Base-by-base conservation (phyloP, 2,113 vertebrate genomes). In the Tragulus kanchil region DNA sequence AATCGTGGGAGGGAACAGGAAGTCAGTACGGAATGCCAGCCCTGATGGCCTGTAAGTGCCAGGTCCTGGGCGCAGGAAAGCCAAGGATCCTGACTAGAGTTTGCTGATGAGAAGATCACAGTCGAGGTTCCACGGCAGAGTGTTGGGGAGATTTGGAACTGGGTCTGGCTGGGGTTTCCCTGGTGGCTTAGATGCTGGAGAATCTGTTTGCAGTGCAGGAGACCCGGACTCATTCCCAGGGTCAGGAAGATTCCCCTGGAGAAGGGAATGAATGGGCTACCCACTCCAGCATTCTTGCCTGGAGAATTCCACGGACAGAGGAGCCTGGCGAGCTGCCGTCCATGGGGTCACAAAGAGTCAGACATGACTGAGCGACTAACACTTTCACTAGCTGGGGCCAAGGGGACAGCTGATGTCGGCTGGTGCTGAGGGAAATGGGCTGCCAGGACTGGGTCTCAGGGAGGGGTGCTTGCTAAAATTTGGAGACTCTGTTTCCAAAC, bases 321-420 rank as follows among this genome's bases (percentile, higher is more conserved):
- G n/a, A 42, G n/a, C n/a, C 67, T 69, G 17, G n/a, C 21, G 17
- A 69, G n/a, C 8, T 67, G 8, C 0, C 0, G 64, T 28, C 13
- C 42, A 3, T 45, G 69, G 69, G 42, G 69, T 73, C 5, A 3
- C 36, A 45, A 71, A 42, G 69, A 71, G 36, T 71, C 3, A 0
- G 19, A 73, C 42, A 23, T 6, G 42, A 45, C 42, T 45, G 69
- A 73, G 21, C 2, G 8, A 42, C 67, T 42, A 42, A 69, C 67
- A 11, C n/a, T 11, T 42, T 42, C 36, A 11, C 77, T 36, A n/a
- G 31, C 50, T 79, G 5, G 52, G 17, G 5, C 28, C 19, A 3
- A 28, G 16, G 11, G 59, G 23, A 42, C 54, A 45, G 25, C 50
- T 67, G 52, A 36, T 8, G 3, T 5, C 31, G 67, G 50, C 15